Conservation (phyloP, 2,113 vertebrate species). For the Actenoides hombroni region DNA sequence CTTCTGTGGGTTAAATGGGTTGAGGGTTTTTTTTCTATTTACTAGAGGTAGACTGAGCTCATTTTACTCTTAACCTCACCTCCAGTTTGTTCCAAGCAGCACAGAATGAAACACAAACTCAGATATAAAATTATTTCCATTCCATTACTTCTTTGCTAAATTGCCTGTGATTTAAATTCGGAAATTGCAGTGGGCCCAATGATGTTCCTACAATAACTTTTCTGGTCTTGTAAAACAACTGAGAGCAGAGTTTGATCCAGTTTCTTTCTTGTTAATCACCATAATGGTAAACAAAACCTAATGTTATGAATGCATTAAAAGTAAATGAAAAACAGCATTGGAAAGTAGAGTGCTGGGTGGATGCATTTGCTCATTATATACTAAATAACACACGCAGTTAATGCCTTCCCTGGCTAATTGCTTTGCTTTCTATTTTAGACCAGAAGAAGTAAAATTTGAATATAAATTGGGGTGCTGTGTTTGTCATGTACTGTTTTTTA, state of each 20-base stretch:
- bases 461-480: slow-evolving; percentile 54
- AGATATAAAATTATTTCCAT: neutral
- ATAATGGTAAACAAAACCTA: slow-evolving; percentile 44
- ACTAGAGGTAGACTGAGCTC: neutral
- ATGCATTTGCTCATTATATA: slow-evolving; percentile 51
- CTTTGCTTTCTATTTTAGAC: slow-evolving; percentile 61
- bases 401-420: slow-evolving; percentile 59
- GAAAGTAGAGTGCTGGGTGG: slow-evolving; percentile 20
- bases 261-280: slow-evolving; percentile 44
- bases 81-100: neutral
- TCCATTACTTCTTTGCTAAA: neutral
- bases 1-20: neutral
- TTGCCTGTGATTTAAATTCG: neutral
- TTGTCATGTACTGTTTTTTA: neutral
- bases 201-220: neutral
- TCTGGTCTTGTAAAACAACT: neutral
- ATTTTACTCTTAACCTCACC: neutral
- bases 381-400: slow-evolving; percentile 62
- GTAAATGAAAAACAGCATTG: slow-evolving; percentile 33
- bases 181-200: neutral
- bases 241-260: neutral
- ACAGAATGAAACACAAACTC: neutral
- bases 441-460: slow-evolving; percentile 58
- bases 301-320: slow-evolving; percentile 28
- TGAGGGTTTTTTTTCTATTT: neutral